Evolutionary conservation across 2,113 vertebrate species (phyloP).

Genomic region (Notechis scutatus): DNA sequence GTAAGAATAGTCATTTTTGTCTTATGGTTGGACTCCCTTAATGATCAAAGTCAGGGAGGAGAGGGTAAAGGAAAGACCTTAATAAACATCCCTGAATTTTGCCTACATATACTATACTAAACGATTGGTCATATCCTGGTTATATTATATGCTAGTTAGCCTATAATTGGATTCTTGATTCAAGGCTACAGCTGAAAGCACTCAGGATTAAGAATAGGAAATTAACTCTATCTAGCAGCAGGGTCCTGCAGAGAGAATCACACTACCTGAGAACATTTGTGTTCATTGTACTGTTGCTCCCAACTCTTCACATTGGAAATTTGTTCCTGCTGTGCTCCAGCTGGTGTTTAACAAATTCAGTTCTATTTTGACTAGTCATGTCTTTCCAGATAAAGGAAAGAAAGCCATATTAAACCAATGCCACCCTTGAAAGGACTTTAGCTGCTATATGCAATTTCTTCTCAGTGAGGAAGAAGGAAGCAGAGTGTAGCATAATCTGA

Average conservation of each 20-base stretch:
- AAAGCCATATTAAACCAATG: background rate
- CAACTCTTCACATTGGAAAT: background rate
- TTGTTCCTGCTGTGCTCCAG: background rate
- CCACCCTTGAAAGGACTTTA: background rate
- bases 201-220: background rate
- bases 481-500: background rate
- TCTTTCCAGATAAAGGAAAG: background rate
- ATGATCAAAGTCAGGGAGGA: background rate
- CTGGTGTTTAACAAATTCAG: background rate
- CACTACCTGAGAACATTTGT: background rate
- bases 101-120: background rate
- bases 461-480: background rate
- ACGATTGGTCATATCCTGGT: background rate
- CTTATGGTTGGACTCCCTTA: background rate
- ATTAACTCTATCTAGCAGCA: background rate
- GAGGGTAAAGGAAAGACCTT: background rate
- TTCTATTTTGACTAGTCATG: background rate
- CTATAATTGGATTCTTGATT: background rate
- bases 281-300: background rate
- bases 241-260: background rate
- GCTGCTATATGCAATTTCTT: background rate
- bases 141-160: background rate
- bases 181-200: background rate
- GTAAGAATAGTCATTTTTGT: background rate
- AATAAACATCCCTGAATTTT: background rate